Base-by-base conservation (phyloP, 2,797 vertebrate species). In the Thaleichthys pacificus region DNA sequence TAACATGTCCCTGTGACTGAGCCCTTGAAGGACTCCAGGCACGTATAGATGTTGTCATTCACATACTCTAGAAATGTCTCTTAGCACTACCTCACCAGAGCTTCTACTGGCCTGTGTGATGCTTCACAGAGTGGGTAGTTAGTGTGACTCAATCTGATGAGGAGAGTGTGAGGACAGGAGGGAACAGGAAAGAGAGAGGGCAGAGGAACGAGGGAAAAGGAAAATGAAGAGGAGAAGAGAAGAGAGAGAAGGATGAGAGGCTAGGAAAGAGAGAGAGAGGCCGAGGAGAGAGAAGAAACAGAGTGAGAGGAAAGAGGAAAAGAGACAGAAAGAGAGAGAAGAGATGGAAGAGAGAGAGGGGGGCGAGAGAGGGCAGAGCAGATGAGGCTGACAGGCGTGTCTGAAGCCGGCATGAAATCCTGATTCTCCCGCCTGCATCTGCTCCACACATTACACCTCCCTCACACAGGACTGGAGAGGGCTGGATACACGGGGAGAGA, bases 371-470 rank as follows among this genome's bases (percentile, higher is more conserved):
- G 61, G 61, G 74, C 82, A 86, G 78, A 78, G 80, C 82, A 89
- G 67, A 89, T 89, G 87, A 88, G 80, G 69, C 69, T 88, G 87
- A 89, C 84, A 86, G 78, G 80, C 82, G 69, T 71, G 81, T 82
- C 81, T 78, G 69, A 83, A 83, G 82, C 69, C 73, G 85, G 89
- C 87, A 83, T 91, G 86, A 86, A 87, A 87, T 86, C 78, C 74
- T 71, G 85, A 89, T 86, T 76, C 74, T 84, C 81, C 84, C 82
- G 80, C 88, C 77, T 84, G 93, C 94, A 95, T 95, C 92, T 96
- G 94, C 80, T 91, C 76, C 93, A 92, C 91, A 95, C 86, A 94
- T 94, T 93, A 88, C 85, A 64, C 63, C 38, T 72, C 72, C 56
- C 4, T 32, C 30, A 35, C 30, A 60, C 54, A 57, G 78, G 70